Base-by-base conservation (phyloP, 2,797 vertebrate genomes). In the Gallinago solitaria region DNA sequence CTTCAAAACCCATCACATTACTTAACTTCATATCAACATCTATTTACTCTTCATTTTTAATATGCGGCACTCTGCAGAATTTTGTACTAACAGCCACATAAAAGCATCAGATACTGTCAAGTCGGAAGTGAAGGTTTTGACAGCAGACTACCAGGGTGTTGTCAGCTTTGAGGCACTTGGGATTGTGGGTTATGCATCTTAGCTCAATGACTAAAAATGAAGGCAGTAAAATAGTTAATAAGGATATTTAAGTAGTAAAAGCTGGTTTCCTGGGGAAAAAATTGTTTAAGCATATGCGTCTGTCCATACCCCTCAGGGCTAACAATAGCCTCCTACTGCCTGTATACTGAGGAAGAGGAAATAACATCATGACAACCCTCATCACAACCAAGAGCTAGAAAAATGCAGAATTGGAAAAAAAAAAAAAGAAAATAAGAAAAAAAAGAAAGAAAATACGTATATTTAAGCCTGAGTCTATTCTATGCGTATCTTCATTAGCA, bases 31-130 rank as follows among this genome's bases (percentile, higher is more conserved):
- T 45, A 75, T 27, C 30, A 83, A 19, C 13, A 43, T 39, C 70
- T 91, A 18, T 87, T 95, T 94, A 90, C 39, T 86, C 54, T 41
- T 50, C 9, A 28, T 41, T 95, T 93, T 83, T 67, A 83, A 70
- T 28, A 74, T 20, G 16, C 51, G 81, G 21, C 35, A 67, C 2
- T 0, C 39, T 16, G 32, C 47, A 67, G 47, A 37, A 54, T 87
- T 93, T 89, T 91, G 27, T 78, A 75, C 23, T 16, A 87, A 48
- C 8, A 43, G 19, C 33, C 50, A 47, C 17, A 65, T 37, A 63
- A 75, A 93, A 93, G 15, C 39, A 82, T 88, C 74, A 82, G 39
- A 91, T n/a, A 64, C 33, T 84, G 74, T 68, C 93, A 89, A 74
- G 63, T 37, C n/a, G 76, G 32, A 90, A 92, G 47, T 39, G 65